These are phyloP conservation scores for Corticium candelabrum DNA, from an alignment of 37 sponge, comb jelly and placozoan species.

Conservation along the genomic window DNA sequence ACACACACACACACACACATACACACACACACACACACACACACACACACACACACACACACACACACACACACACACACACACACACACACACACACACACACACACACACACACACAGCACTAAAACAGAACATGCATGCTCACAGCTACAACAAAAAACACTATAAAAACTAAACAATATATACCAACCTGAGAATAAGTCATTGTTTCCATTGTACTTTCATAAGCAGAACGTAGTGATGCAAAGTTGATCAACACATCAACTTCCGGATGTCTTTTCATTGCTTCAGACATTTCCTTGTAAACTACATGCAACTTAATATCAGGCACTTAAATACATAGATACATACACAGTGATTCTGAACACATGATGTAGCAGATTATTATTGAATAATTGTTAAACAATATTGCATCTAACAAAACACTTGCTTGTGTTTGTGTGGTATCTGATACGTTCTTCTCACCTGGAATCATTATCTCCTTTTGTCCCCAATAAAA, in stretches of 20 bases:
- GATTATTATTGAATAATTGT: no score
- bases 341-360: neutral
- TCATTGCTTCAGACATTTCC: constrained; percentile 73
- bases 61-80: neutral
- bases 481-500: constrained; percentile 95
- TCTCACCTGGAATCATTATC: constrained; percentile 77
- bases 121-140: no score
- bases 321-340: neutral
- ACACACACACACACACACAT: no score
- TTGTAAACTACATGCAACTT: constrained; percentile 62
- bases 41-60: neutral
- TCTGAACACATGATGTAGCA: no score
- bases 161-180: neutral
- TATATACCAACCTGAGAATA: constrained; percentile 34
- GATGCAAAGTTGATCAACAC: constrained; percentile 92
- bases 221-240: constrained; percentile 84
- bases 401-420: no score
- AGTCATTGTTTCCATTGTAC: constrained; percentile 67
- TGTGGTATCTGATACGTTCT: neutral
- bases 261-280: constrained; percentile 70
- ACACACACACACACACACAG: constrained; percentile 5
- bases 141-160: no score
- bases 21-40: no score
- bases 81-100: neutral
- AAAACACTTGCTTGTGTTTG: neutral